Evolutionary conservation across 2,797 vertebrate genomes (phyloP).

Genomic region (Gallirallus australis): DNA sequence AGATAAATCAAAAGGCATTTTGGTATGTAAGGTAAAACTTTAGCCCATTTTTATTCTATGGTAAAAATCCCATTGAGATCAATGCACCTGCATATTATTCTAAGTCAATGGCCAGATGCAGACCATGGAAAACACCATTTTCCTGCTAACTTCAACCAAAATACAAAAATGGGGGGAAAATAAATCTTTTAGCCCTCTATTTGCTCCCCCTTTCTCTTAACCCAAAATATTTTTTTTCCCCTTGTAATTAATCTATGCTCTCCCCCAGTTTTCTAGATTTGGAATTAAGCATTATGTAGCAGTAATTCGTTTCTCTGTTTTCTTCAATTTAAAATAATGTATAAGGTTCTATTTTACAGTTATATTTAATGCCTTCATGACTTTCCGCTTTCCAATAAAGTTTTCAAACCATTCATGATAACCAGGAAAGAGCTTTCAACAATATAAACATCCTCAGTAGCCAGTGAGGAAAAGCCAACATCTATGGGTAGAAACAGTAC

Average conservation of each 20-base stretch:
- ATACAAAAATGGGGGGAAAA: no score
- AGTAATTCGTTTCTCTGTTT: neutral
- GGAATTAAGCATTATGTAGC: neutral
- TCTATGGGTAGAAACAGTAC: neutral
- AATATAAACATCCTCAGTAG: constrained; percentile 25
- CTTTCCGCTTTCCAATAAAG: constrained; percentile 4
- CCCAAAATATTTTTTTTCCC: no score
- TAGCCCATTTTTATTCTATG: neutral
- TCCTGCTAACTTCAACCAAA: no score
- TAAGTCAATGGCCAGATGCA: neutral
- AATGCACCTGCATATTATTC: neutral
- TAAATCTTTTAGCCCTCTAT: no score
- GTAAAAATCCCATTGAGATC: neutral
- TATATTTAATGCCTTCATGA: neutral
- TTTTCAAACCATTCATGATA: constrained; percentile 18
- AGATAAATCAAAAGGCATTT: neutral
- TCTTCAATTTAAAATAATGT: neutral
- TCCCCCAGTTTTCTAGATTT: no score
- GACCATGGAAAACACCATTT: neutral
- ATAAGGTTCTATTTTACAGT: neutral
- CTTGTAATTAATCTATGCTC: no score
- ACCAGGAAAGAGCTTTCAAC: neutral
- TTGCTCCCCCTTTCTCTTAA: no score
- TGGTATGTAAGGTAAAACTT: neutral
- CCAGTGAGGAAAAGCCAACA: constrained; percentile 7